These are phyloP conservation scores for Tinamus guttatus DNA, from an alignment of 2,113 vertebrate species.

Conservation along the genomic window DNA sequence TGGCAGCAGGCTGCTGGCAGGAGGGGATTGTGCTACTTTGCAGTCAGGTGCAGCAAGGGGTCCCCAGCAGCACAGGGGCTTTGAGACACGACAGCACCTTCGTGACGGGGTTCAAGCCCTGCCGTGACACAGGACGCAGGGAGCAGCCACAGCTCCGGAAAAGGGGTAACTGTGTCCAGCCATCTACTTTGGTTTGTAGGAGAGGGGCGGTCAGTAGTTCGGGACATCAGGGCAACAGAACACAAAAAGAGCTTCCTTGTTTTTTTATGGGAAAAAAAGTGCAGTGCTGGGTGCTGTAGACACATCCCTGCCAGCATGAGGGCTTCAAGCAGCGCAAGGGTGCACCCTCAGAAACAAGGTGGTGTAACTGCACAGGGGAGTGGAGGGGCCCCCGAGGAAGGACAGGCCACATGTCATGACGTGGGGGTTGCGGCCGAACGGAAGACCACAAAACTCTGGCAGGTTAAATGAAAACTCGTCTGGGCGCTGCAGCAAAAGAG, in stretches of 20 bases:
- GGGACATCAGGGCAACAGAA: neutral
- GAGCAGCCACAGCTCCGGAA: neutral
- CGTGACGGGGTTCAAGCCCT: neutral
- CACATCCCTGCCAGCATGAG: neutral
- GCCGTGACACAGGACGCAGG: neutral
- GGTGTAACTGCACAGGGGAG: neutral
- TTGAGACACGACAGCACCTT: neutral
- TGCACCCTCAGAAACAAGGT: neutral
- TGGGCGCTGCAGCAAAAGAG: neutral
- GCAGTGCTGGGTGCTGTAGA: neutral
- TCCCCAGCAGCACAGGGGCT: neutral
- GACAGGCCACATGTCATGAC: neutral
- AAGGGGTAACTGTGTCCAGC: neutral
- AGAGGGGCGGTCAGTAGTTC: neutral
- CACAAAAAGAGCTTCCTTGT: too few species aligned
- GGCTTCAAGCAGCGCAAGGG: neutral
- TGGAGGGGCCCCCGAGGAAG: too few species aligned
- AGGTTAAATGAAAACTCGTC: neutral
- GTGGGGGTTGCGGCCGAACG: neutral
- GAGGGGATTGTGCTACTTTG: neutral
- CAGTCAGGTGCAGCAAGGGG: neutral
- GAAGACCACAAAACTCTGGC: neutral
- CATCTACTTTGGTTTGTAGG: neutral
- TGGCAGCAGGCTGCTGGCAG: fast-evolving
- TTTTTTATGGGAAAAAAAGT: neutral